Evolutionary conservation across 64 coral and sea anemone genomes (phyloP).

Genomic region (Stylophora pistillata): DNA sequence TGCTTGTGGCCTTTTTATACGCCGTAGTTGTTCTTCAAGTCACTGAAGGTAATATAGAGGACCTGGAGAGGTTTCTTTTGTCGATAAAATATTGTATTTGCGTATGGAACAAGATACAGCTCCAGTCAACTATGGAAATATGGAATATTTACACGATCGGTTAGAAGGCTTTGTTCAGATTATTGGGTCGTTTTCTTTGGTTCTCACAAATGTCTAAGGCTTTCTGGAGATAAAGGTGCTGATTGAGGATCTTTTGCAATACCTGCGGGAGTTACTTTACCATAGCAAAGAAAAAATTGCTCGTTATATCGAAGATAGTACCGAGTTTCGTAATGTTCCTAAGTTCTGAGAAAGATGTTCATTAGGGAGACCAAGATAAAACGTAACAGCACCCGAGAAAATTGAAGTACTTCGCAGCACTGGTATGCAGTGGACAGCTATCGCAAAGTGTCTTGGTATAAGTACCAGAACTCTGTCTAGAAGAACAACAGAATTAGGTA

Average conservation of each 20-base stretch:
- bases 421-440: slow-evolving; percentile 20
- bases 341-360: slow-evolving; percentile 9
- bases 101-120: not conserved
- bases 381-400: not conserved
- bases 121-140: too few species aligned
- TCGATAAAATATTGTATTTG: not conserved
- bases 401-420: slow-evolving; percentile 17
- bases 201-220: too few species aligned
- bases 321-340: slow-evolving; percentile 8
- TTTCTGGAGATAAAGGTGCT: too few species aligned
- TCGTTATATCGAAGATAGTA: too few species aligned
- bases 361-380: slow-evolving; percentile 35
- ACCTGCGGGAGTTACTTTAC: too few species aligned
- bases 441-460: slow-evolving; percentile 33
- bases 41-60: not conserved
- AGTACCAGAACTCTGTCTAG: slow-evolving; percentile 35
- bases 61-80: not conserved
- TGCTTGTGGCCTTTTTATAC: too few species aligned
- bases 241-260: too few species aligned
- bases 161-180: too few species aligned
- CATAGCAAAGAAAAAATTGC: too few species aligned
- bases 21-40: too few species aligned
- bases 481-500: slow-evolving; percentile 32
- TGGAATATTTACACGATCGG: too few species aligned
- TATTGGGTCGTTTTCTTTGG: too few species aligned